Percentiles rank a stretch among this genome's conserved stretches.
Evolutionary conservation across 1,140 invertebrate species (phyloP).

Genomic region (Drosophila rhopaloa): DNA sequence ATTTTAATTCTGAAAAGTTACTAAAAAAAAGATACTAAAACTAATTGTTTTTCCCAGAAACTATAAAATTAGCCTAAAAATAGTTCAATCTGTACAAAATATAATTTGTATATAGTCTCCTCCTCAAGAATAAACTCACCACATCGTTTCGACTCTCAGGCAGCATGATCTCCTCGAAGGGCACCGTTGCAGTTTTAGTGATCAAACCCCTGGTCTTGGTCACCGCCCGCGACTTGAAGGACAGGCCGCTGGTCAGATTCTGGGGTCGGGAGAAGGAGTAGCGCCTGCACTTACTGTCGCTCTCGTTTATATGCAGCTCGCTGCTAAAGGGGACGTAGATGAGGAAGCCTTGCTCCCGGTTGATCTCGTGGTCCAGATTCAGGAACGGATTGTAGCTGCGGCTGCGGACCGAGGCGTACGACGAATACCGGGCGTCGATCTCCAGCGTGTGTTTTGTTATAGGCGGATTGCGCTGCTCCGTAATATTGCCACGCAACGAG

Average conservation of each 20-base stretch:
- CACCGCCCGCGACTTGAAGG: slow-evolving; percentile 80
- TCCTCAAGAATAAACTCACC: slow-evolving; percentile 29
- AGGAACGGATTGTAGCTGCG: slow-evolving; percentile 87
- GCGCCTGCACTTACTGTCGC: slow-evolving; percentile 48
- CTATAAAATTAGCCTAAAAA: background rate
- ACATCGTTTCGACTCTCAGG: slow-evolving; percentile 71
- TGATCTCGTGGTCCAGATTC: slow-evolving; percentile 87
- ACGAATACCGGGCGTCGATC: slow-evolving; percentile 87
- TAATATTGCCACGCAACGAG: slow-evolving; percentile 87
- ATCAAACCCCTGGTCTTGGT: slow-evolving; percentile 74
- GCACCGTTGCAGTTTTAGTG: slow-evolving; percentile 64
- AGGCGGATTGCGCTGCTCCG: slow-evolving; percentile 74
- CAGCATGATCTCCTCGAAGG: slow-evolving; percentile 75
- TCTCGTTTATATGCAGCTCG: slow-evolving; percentile 70
- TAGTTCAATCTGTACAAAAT: too few relatives aligned
- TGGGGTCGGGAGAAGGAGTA: slow-evolving; percentile 75
- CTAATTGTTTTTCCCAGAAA: background rate
- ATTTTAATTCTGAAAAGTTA: too few relatives aligned
- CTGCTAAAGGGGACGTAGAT: slow-evolving; percentile 86
- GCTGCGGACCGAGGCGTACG: slow-evolving; percentile 86
- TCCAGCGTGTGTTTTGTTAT: slow-evolving; percentile 86
- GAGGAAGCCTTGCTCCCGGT: slow-evolving; percentile 86
- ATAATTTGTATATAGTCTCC: too few relatives aligned
- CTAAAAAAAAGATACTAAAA: background rate
- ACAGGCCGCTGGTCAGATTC: slow-evolving; percentile 78